A percentile compares a stretch with the other conserved stretches of the same genome.
phyloP scores from a whole-genome alignment of 1,140 invertebrate genomes.

The Elymnias hypermnestra region DNA sequence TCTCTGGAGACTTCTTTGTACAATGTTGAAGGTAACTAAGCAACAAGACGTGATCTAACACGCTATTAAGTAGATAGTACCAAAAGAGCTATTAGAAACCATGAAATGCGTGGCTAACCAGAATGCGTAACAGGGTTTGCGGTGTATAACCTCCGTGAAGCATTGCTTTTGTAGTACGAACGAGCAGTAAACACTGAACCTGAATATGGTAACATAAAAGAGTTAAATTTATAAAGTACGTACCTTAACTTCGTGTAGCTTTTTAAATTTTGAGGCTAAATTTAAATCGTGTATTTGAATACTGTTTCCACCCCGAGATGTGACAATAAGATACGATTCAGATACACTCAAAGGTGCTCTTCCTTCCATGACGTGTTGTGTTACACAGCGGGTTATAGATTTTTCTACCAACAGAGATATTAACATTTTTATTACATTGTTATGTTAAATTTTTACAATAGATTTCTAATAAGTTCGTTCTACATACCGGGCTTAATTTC shows the following conservation, averaged over 20 bases:
- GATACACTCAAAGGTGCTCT: constrained; percentile 42
- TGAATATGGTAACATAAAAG: too few relatives aligned
- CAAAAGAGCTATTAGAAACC: too few relatives aligned
- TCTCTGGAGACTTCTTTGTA: too few relatives aligned
- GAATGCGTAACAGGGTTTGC: too few relatives aligned
- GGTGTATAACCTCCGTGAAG: too few relatives aligned
- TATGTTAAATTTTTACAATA: background rate
- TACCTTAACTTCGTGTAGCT: constrained; percentile 59
- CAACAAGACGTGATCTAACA: too few relatives aligned
- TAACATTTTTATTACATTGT: background rate
- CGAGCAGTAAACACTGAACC: too few relatives aligned
- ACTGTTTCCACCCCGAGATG: constrained; percentile 48
- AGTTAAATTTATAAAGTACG: background rate
- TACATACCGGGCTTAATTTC: constrained; percentile 55
- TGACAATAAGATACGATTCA: constrained; percentile 35
- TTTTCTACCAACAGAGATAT: constrained; percentile 35
- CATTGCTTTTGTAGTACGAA: too few relatives aligned
- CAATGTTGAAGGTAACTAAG: too few relatives aligned
- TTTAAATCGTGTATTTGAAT: constrained; percentile 48
- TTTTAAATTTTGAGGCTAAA: constrained; percentile 46
- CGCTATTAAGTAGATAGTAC: too few relatives aligned
- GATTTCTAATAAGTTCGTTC: background rate
- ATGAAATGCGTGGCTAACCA: too few relatives aligned
- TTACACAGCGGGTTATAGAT: constrained; percentile 55
- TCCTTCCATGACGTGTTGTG: constrained; percentile 55